Evolutionary conservation across 2,888 invertebrate genomes (phyloP).

Genomic region (Latrodectus elegans): DNA sequence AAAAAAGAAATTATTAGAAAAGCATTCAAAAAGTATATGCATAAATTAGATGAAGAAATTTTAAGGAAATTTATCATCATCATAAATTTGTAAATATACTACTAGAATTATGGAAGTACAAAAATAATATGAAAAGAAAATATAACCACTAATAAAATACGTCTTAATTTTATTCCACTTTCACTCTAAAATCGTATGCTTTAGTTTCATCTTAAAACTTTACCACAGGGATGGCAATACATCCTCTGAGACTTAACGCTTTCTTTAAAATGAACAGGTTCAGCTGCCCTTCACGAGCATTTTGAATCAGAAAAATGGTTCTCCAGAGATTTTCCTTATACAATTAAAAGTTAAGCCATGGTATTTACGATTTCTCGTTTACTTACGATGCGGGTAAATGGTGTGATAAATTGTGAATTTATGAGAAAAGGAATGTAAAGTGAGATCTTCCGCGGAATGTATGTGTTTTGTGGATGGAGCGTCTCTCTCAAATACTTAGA

Average conservation of each 20-base stretch:
- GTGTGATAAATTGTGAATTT: constrained; percentile 46
- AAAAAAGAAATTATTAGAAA: too few relatives aligned
- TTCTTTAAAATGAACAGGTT: constrained; percentile 29
- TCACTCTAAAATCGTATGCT: not conserved
- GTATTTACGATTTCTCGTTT: constrained; percentile 29
- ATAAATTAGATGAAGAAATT: too few relatives aligned
- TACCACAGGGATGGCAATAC: constrained; percentile 23
- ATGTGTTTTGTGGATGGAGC: too few relatives aligned
- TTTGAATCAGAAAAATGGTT: constrained; percentile 18
- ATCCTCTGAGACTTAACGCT: constrained; percentile 23
- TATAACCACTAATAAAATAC: too few relatives aligned
- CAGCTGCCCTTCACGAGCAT: not conserved
- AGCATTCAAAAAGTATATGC: too few relatives aligned
- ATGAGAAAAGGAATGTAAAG: constrained; percentile 11
- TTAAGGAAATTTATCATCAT: too few relatives aligned
- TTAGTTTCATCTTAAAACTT: constrained; percentile 14
- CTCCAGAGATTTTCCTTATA: constrained; percentile 19
- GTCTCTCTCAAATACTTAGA: too few relatives aligned
- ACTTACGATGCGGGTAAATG: constrained; percentile 20
- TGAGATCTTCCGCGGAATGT: not conserved
- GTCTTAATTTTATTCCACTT: constrained; percentile 18
- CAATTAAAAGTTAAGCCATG: constrained; percentile 39
- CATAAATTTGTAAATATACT: too few relatives aligned
- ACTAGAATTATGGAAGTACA: too few relatives aligned
- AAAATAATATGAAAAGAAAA: too few relatives aligned